Percentiles rank a stretch among this genome's conserved stretches.
These are phyloP conservation scores for Melinaea marsaeus DNA, from an alignment of 2,888 invertebrate species.

Conservation along the genomic window DNA sequence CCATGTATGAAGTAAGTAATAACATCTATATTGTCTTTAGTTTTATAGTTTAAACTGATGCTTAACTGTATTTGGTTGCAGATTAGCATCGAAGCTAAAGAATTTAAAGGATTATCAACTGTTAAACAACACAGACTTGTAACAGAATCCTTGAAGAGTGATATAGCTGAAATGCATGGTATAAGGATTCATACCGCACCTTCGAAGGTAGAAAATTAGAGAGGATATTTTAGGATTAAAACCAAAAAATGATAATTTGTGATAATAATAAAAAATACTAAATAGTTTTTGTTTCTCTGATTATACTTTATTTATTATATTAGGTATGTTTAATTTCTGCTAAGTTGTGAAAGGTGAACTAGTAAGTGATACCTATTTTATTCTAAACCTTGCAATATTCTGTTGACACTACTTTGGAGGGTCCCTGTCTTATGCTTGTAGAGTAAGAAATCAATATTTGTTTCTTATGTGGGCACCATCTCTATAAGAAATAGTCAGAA, in stretches of 20 bases:
- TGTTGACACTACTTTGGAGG: no score
- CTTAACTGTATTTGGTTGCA: constrained; percentile 34
- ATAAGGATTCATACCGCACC: constrained; percentile 85
- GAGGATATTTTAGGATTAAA: not conserved
- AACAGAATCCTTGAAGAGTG: constrained; percentile 83
- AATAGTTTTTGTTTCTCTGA: not conserved
- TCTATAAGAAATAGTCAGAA: no score
- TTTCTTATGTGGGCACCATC: no score
- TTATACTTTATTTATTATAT: no score
- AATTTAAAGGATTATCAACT: constrained; percentile 82
- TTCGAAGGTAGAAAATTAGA: not conserved
- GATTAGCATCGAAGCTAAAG: constrained; percentile 80
- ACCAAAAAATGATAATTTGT: not conserved
- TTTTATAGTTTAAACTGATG: no score
- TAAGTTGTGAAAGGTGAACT: no score
- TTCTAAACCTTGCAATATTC: no score
- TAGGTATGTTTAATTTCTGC: no score
- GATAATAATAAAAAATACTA: not conserved
- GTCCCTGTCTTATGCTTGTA: no score
- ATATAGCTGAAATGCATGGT: constrained; percentile 91
- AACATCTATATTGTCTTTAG: no score
- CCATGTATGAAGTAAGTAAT: constrained; percentile 83
- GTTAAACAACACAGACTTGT: constrained; percentile 87
- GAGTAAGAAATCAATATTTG: no score
- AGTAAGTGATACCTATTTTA: no score